phyloP scores from a whole-genome alignment of 2,888 invertebrate genomes.

The Cryptocephalus moraei region DNA sequence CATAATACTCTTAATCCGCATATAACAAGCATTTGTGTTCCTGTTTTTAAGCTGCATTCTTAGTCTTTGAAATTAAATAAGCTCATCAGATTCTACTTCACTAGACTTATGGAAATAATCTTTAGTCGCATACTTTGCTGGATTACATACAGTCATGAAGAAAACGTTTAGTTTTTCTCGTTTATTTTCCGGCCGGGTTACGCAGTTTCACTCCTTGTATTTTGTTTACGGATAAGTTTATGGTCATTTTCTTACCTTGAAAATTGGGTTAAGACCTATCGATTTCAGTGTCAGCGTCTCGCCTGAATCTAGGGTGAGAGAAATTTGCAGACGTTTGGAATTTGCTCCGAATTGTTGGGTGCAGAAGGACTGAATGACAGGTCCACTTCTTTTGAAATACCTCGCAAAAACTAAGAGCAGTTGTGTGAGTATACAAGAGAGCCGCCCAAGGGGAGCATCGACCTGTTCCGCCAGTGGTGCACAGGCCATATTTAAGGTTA shows the following conservation, averaged over 20 bases:
- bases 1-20: conserved; percentile 39
- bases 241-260: background rate
- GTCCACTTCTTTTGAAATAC: background rate
- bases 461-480: conserved; percentile 16
- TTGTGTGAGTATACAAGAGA: conserved; percentile 27
- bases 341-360: background rate
- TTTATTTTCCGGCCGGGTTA: background rate
- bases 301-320: background rate
- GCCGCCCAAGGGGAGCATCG: conserved; percentile 29
- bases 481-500: too few relatives aligned
- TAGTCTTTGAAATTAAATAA: conserved; percentile 32
- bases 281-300: background rate
- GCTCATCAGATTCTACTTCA: conserved; percentile 26
- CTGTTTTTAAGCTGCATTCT: conserved; percentile 28
- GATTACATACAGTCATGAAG: conserved; percentile 18
- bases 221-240: too few relatives aligned
- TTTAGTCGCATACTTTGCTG: conserved; percentile 19
- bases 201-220: too few relatives aligned
- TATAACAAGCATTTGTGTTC: conserved; percentile 37
- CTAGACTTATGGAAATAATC: conserved; percentile 28
- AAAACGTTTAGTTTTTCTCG: conserved; percentile 1
- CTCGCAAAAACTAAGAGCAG: conserved; percentile 12
- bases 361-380: background rate
- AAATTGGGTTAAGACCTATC: conserved; percentile 1
- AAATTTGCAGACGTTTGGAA: background rate